Percentiles rank a stretch among this genome's conserved stretches.
Conservation (phyloP, 1,140 invertebrate species). For the Conus ventricosus region DNA sequence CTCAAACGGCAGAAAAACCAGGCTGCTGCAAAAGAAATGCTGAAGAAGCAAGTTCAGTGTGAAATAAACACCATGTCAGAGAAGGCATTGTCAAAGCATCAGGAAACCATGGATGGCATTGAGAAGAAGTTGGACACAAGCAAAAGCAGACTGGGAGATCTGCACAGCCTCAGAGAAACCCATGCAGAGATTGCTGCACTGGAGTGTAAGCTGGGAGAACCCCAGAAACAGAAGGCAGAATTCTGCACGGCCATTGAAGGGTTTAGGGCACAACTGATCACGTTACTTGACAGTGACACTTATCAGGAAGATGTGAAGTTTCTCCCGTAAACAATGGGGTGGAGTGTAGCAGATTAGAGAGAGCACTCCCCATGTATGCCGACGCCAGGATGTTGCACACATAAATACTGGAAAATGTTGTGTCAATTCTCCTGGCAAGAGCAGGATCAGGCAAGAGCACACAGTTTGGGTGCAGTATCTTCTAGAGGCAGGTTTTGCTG, state of each 20-base stretch:
- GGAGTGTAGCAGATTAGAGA: conserved; percentile 57
- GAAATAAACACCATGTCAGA: conserved; percentile 16
- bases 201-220: conserved; percentile 58
- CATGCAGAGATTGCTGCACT: conserved; percentile 42
- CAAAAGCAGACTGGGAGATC: neutral
- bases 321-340: conserved; percentile 48
- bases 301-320: conserved; percentile 42
- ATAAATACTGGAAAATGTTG: conserved; percentile 57
- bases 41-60: neutral
- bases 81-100: neutral
- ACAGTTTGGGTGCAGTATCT: conserved; percentile 69
- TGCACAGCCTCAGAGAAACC: neutral
- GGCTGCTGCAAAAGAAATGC: neutral
- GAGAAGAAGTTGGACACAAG: conserved; percentile 9
- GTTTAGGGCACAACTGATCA: conserved; percentile 41
- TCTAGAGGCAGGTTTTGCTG: conserved; percentile 72
- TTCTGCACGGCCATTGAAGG: conserved; percentile 45
- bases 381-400: conserved; percentile 59
- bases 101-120: neutral
- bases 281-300: conserved; percentile 22
- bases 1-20: neutral
- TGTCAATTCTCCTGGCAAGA: conserved; percentile 91
- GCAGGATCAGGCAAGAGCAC: conserved; percentile 91
- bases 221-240: conserved; percentile 51
- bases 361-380: conserved; percentile 68